These are phyloP conservation scores for Macrostomum cliftonense DNA, from an alignment of 2,888 invertebrate species.

Conservation along the genomic window DNA sequence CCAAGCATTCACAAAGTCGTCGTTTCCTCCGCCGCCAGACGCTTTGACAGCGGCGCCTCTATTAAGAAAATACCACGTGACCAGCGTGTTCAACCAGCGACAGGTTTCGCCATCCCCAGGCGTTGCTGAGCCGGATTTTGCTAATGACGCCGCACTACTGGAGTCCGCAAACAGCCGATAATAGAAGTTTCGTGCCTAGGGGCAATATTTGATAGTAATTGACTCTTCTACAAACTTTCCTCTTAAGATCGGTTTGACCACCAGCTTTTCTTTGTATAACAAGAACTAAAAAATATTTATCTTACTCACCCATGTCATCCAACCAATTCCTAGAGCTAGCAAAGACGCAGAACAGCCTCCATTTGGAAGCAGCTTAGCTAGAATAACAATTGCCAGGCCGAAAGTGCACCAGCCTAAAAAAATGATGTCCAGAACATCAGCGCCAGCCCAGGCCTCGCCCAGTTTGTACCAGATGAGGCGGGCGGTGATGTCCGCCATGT, in stretches of 20 bases:
- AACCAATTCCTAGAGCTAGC: constrained; percentile 7
- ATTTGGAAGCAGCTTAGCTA: background rate
- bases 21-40: constrained; percentile 12
- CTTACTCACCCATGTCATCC: constrained; percentile 9
- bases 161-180: too few species aligned
- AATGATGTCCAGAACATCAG: constrained; percentile 31
- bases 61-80: constrained; percentile 31
- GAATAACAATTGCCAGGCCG: background rate
- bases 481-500: constrained; percentile 33
- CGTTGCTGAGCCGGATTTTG: background rate
- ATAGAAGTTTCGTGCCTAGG: too few species aligned
- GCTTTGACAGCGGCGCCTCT: too few species aligned
- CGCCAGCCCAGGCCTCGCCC: constrained; percentile 28
- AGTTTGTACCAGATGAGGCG: constrained; percentile 33
- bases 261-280: too few species aligned
- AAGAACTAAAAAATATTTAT: too few species aligned
- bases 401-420: constrained; percentile 3
- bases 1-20: constrained; percentile 33
- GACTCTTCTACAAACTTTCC: too few species aligned
- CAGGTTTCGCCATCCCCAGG: constrained; percentile 20
- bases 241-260: too few species aligned
- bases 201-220: too few species aligned
- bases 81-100: constrained; percentile 28
- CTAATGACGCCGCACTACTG: too few species aligned
- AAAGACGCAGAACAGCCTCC: too few species aligned